Conservation (phyloP, 2,113 vertebrate genomes). For the Ameiurus melas region DNA sequence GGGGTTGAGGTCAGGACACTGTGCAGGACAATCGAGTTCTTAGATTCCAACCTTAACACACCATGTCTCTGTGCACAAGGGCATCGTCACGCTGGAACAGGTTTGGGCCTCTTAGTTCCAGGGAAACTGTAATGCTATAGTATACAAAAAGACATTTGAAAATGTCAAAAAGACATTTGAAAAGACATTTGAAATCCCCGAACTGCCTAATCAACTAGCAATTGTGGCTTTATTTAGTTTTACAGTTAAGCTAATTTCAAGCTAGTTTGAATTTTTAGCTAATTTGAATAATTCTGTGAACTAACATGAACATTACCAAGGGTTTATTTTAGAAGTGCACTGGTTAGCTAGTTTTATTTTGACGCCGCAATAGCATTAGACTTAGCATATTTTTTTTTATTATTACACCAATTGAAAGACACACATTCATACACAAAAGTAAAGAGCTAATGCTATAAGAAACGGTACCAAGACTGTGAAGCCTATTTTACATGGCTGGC, state of each 20-base stretch:
- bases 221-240: neutral
- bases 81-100: neutral
- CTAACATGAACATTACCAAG: neutral
- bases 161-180: too few species aligned
- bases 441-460: too few species aligned
- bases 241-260: neutral
- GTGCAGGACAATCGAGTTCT: neutral
- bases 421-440: too few species aligned
- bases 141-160: too few species aligned
- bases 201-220: too few species aligned
- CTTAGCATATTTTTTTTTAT: neutral
- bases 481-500: neutral
- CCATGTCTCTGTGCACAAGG: neutral
- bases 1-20: too few species aligned
- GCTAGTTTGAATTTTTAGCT: neutral
- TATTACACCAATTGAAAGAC: too few species aligned
- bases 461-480: neutral
- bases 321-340: neutral
- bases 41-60: neutral
- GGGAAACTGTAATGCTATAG: neutral
- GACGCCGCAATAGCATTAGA: neutral
- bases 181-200: too few species aligned
- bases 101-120: neutral
- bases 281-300: too few species aligned
- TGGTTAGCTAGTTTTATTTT: neutral